A percentile compares a stretch with the other conserved stretches of the same genome.
Evolutionary conservation across 2,113 vertebrate species (phyloP).

Genomic region (Leucoraja erinaceus): DNA sequence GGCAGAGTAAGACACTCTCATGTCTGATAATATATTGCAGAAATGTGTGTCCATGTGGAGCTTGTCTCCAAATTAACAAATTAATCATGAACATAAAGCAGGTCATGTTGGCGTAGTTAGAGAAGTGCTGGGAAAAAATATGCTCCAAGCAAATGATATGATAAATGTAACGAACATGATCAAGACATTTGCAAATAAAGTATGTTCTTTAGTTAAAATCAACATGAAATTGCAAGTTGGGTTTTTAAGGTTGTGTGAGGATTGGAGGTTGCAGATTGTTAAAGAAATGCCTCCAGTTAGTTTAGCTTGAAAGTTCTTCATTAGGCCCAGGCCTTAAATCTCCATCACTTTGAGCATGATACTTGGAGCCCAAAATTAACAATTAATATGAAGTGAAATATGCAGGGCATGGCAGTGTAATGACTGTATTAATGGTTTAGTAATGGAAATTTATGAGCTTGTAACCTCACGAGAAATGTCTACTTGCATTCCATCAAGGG

Average conservation of each 20-base stretch:
- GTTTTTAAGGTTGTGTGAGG: not conserved
- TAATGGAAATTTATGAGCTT: not conserved
- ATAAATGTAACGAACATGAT: not conserved
- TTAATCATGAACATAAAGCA: not conserved
- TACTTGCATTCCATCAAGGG: not conserved
- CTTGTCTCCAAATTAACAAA: not conserved
- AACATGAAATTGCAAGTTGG: not conserved
- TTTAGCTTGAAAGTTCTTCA: not conserved
- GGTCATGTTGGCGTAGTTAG: not conserved
- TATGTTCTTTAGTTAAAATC: not conserved
- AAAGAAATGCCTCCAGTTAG: not conserved
- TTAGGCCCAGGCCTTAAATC: not conserved
- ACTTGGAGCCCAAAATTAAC: not conserved
- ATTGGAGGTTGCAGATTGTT: not conserved
- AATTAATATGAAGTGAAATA: not conserved
- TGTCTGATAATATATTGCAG: not conserved
- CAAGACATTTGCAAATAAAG: not conserved
- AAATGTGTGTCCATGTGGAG: not conserved
- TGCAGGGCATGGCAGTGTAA: no score
- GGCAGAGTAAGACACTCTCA: not conserved
- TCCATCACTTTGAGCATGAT: not conserved
- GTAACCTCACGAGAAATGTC: not conserved
- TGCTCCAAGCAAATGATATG: not conserved
- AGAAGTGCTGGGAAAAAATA: not conserved
- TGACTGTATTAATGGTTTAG: not conserved